Evolutionary conservation across 2,113 vertebrate species (phyloP).

Genomic region (Holacanthus passer): DNA sequence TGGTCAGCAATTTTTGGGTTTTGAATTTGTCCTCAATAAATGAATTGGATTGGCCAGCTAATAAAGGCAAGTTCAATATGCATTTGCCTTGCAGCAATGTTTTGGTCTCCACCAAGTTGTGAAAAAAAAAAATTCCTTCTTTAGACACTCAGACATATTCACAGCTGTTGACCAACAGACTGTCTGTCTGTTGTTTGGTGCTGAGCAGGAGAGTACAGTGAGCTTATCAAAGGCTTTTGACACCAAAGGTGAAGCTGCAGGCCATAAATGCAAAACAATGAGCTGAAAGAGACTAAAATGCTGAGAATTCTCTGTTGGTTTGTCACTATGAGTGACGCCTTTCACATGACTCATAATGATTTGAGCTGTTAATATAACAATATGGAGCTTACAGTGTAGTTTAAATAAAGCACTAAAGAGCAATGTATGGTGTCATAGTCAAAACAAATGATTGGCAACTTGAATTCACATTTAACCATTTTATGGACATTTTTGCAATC

Average conservation of each 20-base stretch:
- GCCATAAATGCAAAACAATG: not conserved
- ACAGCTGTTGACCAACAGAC: too few relatives aligned
- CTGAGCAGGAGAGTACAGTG: too few relatives aligned
- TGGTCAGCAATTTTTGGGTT: not conserved
- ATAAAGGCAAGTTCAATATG: not conserved
- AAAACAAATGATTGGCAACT: constrained; percentile 57
- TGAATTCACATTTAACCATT: constrained; percentile 64
- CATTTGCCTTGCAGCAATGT: not conserved
- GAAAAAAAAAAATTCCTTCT: too few relatives aligned
- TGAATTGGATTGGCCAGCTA: not conserved
- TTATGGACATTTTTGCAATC: constrained; percentile 72
- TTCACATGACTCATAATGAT: not conserved
- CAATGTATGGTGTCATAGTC: constrained; percentile 1
- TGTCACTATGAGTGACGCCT: not conserved
- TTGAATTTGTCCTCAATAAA: not conserved
- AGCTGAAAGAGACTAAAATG: not conserved
- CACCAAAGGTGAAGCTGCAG: not conserved
- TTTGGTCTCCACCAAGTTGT: too few relatives aligned
- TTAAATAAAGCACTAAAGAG: not conserved
- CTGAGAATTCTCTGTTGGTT: not conserved
- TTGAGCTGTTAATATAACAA: not conserved
- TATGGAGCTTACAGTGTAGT: too few relatives aligned
- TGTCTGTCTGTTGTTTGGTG: too few relatives aligned
- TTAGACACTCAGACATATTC: too few relatives aligned
- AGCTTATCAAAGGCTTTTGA: not conserved